Percentiles rank a stretch among this genome's conserved stretches.
phyloP scores from a whole-genome alignment of 2,113 vertebrate species.

The Siphamia tubifer region DNA sequence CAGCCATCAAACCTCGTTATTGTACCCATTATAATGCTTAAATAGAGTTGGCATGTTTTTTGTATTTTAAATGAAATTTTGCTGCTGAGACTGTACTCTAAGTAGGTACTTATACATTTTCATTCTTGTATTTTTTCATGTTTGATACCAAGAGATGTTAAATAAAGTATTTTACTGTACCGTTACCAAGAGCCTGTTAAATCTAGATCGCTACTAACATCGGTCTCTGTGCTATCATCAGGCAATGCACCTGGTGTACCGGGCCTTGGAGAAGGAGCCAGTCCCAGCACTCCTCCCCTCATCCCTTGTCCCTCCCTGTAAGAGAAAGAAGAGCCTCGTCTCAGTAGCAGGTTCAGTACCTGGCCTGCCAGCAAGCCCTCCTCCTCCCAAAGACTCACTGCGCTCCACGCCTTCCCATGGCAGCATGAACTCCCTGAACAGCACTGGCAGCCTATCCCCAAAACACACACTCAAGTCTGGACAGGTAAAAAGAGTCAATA shows the following conservation, averaged over 20 bases:
- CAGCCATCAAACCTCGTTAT: no score
- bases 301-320: conserved; percentile 89
- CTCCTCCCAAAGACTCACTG: conserved; percentile 90
- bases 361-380: conserved; percentile 90
- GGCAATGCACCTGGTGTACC: conserved; percentile 99
- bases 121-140: no score
- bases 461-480: conserved; percentile 89
- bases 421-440: conserved; percentile 93
- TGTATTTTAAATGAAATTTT: background rate
- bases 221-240: conserved; percentile 42
- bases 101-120: no score
- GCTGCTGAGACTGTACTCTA: no score
- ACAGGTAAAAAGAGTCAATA: conserved; percentile 79
- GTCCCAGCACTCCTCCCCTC: conserved; percentile 89
- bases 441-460: conserved; percentile 90
- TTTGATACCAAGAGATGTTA: no score
- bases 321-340: conserved; percentile 88
- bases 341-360: conserved; percentile 83
- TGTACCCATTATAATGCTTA: no score
- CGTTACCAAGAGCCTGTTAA: no score
- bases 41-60: no score
- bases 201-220: background rate
- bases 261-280: conserved; percentile 96
- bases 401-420: conserved; percentile 94
- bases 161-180: no score